Percentiles rank a stretch among this genome's conserved stretches.
phyloP scores from a whole-genome alignment of 2,888 invertebrate genomes.

The Pherbina coryleti region DNA sequence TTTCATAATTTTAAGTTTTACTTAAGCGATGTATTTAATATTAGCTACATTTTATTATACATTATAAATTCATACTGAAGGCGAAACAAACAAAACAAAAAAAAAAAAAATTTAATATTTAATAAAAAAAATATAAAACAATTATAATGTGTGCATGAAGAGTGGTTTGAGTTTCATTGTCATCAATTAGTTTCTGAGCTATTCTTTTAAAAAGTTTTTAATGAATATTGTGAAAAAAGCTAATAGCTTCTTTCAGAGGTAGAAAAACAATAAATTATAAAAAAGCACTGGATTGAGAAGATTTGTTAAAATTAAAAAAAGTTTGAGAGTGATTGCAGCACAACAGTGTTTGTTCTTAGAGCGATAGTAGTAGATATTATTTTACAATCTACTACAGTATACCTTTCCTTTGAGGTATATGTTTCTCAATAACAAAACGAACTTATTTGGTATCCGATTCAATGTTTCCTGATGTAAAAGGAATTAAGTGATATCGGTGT shows the following conservation, averaged over 20 bases:
- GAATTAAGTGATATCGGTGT: too few relatives aligned
- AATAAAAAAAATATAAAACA: neutral
- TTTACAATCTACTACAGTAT: too few relatives aligned
- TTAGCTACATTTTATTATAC: conserved; percentile 30
- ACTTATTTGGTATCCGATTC: too few relatives aligned
- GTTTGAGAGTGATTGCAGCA: neutral
- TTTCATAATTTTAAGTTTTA: conserved; percentile 20
- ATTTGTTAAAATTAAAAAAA: neutral
- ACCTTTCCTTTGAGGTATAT: too few relatives aligned
- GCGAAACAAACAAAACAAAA: neutral
- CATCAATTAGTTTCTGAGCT: neutral
- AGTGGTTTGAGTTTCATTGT: neutral
- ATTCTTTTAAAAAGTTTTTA: too few relatives aligned
- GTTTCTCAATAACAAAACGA: too few relatives aligned
- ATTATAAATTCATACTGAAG: conserved; percentile 26
- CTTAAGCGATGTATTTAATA: conserved; percentile 32
- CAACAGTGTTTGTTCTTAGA: too few relatives aligned
- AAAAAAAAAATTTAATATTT: conserved; percentile 15
- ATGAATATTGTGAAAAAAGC: too few relatives aligned
- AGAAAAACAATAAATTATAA: too few relatives aligned
- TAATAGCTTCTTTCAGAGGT: too few relatives aligned
- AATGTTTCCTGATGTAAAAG: too few relatives aligned
- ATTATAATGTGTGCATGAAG: neutral
- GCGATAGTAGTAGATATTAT: too few relatives aligned
- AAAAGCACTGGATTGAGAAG: neutral